Evolutionary conservation across 2,888 invertebrate species (phyloP).

Genomic region (Trimorus sp.): DNA sequence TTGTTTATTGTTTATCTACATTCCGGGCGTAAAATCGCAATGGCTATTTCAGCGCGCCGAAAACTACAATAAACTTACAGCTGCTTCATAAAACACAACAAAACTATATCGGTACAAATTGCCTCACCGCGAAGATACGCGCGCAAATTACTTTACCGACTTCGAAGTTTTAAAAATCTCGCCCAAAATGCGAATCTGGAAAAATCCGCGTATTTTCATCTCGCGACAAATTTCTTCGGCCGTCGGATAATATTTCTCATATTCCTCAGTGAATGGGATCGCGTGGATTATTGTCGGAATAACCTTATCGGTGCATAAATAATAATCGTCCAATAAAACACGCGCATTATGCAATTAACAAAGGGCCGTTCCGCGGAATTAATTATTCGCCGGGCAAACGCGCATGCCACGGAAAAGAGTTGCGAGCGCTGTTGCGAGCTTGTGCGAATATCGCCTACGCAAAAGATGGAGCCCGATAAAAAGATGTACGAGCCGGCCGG

Average conservation of each 20-base stretch:
- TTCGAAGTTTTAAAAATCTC: no score
- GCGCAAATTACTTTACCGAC: constrained; percentile 12
- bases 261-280: constrained; percentile 33
- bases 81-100: no score
- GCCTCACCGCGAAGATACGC: no score
- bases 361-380: constrained; percentile 51
- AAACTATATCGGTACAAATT: no score
- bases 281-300: constrained; percentile 13
- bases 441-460: constrained; percentile 67
- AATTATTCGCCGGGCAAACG: constrained; percentile 44
- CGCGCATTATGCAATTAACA: constrained; percentile 60
- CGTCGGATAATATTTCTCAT: constrained; percentile 47
- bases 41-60: no score
- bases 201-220: no score
- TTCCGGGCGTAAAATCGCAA: no score
- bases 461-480: constrained; percentile 68
- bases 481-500: constrained; percentile 66
- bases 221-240: constrained; percentile 9
- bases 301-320: constrained; percentile 48
- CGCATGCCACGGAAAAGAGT: constrained; percentile 16
- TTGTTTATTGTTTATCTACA: no score
- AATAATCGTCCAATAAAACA: constrained; percentile 53
- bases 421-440: background rate
- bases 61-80: no score
- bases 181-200: no score